phyloP scores from a whole-genome alignment of 2,888 invertebrate species.

The Drosophila mettleri region DNA sequence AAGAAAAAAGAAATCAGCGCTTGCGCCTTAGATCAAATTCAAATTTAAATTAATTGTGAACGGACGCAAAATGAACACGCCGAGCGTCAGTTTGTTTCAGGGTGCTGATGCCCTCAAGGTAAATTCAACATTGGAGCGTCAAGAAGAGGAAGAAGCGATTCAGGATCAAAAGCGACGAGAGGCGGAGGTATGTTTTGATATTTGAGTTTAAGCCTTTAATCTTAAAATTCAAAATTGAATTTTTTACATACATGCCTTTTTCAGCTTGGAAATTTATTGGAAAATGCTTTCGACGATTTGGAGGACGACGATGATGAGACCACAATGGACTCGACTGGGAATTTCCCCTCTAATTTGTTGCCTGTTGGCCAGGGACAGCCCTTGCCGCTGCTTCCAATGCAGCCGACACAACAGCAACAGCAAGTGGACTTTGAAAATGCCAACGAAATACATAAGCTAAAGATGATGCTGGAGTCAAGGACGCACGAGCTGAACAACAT shows the following conservation, averaged over 20 bases:
- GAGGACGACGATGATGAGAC: conserved; percentile 89
- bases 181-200: conserved; percentile 86
- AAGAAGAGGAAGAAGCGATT: conserved; percentile 89
- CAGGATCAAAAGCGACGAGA: conserved; percentile 89
- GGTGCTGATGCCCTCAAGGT: conserved; percentile 88
- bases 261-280: conserved; percentile 88
- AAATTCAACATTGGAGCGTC: conserved; percentile 88
- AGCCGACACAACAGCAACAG: conserved; percentile 11
- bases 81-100: conserved; percentile 90
- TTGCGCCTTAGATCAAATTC: conserved; percentile 41
- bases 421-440: conserved; percentile 25
- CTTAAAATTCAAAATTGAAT: neutral
- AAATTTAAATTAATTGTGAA: conserved; percentile 50
- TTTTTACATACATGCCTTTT: neutral
- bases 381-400: conserved; percentile 20
- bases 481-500: conserved; percentile 84
- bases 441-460: conserved; percentile 72
- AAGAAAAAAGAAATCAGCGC: conserved; percentile 36
- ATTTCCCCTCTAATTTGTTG: conserved; percentile 74
- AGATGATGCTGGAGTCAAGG: conserved; percentile 85
- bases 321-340: conserved; percentile 87
- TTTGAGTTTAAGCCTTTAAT: conserved; percentile 5
- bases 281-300: conserved; percentile 89
- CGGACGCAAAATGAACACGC: conserved; percentile 86
- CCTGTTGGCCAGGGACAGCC: conserved; percentile 16